These are phyloP conservation scores for Oryzias dopingdopingensis DNA, from an alignment of 2,797 vertebrate genomes.

Conservation along the genomic window DNA sequence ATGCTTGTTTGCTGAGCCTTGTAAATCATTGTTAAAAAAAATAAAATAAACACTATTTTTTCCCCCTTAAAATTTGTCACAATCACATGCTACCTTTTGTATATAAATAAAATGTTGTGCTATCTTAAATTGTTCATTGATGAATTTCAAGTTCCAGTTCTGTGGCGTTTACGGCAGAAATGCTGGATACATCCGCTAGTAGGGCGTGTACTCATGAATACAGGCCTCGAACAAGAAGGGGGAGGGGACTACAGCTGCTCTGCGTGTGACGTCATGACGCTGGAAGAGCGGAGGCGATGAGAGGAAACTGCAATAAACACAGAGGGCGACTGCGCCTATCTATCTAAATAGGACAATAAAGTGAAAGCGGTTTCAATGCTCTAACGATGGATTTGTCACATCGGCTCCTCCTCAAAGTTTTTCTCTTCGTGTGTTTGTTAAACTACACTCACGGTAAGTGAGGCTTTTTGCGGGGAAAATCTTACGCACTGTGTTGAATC, in stretches of 20 bases:
- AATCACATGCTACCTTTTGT: too few relatives aligned
- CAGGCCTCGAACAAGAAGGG: slow-evolving; percentile 37
- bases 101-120: background rate
- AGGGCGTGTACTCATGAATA: slow-evolving; percentile 12
- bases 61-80: too few relatives aligned
- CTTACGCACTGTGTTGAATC: slow-evolving; percentile 36
- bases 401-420: slow-evolving; percentile 69
- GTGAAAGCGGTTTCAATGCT: slow-evolving; percentile 75
- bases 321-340: slow-evolving; percentile 80
- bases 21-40: too few relatives aligned
- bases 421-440: slow-evolving; percentile 63
- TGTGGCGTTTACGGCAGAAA: too few relatives aligned
- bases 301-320: slow-evolving; percentile 81
- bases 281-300: slow-evolving; percentile 60
- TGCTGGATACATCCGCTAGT: too few relatives aligned
- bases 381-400: slow-evolving; percentile 76
- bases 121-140: too few relatives aligned
- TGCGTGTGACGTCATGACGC: slow-evolving; percentile 78
- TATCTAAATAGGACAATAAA: slow-evolving; percentile 79
- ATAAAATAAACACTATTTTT: too few relatives aligned
- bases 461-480: slow-evolving; percentile 17
- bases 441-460: slow-evolving; percentile 75
- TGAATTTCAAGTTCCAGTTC: too few relatives aligned
- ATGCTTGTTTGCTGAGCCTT: too few relatives aligned
- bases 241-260: slow-evolving; percentile 34